A percentile compares a stretch with the other conserved stretches of the same genome.
Evolutionary conservation across 2,797 vertebrate genomes (phyloP).

Genomic region (Adelosebastes latens): DNA sequence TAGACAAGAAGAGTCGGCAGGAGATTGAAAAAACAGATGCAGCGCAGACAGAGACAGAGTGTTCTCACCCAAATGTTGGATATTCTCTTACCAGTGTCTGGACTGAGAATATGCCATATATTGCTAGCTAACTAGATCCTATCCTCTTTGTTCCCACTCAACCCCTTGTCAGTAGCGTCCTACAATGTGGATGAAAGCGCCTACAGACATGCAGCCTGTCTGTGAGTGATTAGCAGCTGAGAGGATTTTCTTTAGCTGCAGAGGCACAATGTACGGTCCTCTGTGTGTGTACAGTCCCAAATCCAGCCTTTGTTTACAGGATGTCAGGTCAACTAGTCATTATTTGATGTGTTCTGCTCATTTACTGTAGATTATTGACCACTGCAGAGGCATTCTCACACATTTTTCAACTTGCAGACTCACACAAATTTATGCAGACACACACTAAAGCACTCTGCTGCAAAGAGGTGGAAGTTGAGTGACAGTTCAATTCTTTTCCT

Average conservation of each 20-base stretch:
- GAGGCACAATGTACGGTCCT: slow-evolving; percentile 26
- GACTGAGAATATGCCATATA: slow-evolving; percentile 9
- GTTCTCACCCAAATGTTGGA: slow-evolving; percentile 25
- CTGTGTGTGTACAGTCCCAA: slow-evolving; percentile 5
- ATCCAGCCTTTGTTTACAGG: slow-evolving; percentile 42
- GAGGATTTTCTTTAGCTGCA: slow-evolving; percentile 62
- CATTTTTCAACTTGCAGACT: neutral
- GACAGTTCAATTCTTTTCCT: slow-evolving; percentile 68
- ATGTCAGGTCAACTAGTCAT: slow-evolving; percentile 38
- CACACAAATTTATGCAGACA: neutral
- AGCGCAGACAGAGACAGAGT: slow-evolving; percentile 16
- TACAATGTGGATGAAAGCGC: slow-evolving; percentile 36
- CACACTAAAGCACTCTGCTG: slow-evolving; percentile 12
- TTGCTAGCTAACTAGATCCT: slow-evolving; percentile 20
- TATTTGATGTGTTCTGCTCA: slow-evolving; percentile 15
- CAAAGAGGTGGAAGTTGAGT: slow-evolving; percentile 51
- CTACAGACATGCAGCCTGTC: slow-evolving; percentile 49
- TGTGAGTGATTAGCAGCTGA: slow-evolving; percentile 60
- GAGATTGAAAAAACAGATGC: slow-evolving; percentile 8
- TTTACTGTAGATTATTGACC: neutral
- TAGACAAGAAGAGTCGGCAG: slow-evolving; percentile 52
- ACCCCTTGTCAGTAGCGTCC: slow-evolving; percentile 23
- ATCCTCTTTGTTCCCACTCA: slow-evolving; percentile 35
- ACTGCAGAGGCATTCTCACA: neutral
- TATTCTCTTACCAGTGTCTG: slow-evolving; percentile 14